Conservation (phyloP, 2,888 invertebrate genomes). For the Philhelius pedissequus region DNA sequence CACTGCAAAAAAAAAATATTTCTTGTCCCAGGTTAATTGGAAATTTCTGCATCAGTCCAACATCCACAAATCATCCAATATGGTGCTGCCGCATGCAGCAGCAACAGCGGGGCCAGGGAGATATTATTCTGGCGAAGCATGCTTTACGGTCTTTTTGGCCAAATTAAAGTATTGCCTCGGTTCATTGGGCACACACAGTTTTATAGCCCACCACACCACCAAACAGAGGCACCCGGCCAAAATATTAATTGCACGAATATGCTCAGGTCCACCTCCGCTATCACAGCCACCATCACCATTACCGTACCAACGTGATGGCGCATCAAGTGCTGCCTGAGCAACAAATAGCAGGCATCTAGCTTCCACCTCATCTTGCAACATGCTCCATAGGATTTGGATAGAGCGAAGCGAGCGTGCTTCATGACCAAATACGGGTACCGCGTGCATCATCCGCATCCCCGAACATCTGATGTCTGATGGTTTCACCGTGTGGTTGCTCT, state of each 20-base stretch:
- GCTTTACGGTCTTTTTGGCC: conserved; percentile 25
- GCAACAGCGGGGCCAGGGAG: not conserved
- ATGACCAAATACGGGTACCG: conserved; percentile 32
- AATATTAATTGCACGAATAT: conserved; percentile 65
- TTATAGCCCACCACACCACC: conserved; percentile 28
- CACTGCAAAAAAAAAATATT: not conserved
- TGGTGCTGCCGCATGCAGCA: conserved; percentile 16
- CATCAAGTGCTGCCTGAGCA: conserved; percentile 18
- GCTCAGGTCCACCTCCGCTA: conserved; percentile 15
- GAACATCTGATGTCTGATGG: conserved; percentile 37
- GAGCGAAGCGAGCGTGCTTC: conserved; percentile 21
- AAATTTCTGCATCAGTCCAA: conserved; percentile 56
- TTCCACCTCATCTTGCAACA: conserved; percentile 17
- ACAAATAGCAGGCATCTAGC: conserved; percentile 41
- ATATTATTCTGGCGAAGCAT: not conserved
- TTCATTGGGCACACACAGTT: conserved; percentile 54
- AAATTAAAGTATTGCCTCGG: conserved; percentile 62
- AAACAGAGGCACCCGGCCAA: conserved; percentile 34
- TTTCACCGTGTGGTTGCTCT: conserved; percentile 29
- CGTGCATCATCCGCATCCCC: conserved; percentile 13
- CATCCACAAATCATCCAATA: conserved; percentile 54
- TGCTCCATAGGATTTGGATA: not conserved
- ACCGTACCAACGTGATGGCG: not conserved
- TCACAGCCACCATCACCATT: not conserved
- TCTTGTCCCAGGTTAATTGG: conserved; percentile 64